Base-by-base conservation (phyloP, 1,140 invertebrate genomes). In the Zaprionus africanus region DNA sequence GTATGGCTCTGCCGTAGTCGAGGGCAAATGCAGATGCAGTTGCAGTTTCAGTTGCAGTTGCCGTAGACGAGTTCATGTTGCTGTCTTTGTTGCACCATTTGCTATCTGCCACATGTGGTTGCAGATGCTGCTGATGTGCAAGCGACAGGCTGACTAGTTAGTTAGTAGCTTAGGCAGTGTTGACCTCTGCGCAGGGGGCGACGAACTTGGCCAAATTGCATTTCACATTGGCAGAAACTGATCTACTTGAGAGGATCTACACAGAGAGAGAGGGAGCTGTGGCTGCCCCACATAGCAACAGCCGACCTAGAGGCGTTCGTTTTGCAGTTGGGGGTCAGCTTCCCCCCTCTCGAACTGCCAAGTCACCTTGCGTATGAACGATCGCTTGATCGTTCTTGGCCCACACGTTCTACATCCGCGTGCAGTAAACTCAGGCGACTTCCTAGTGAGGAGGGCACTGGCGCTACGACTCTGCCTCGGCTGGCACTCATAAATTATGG, bases 401-500 rank as follows among this genome's bases (percentile, higher is more conserved):
- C 73, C 43, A 63, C 67, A 70, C 67, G 74, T 83, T 87, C 77
- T 88, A 74, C 69, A 63, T 59, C 66, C 51, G 81, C 72, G 80
- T 78, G 68, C 83, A 84, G 78, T 87, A 84, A 87, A 84, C 84
- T 74, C 71, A 58, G 54, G 11, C 19, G 26, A 84, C 84, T 88
- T 88, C 84, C 84, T 88, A 81, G 74, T 87, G 81, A 79, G 60
- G 74, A 80, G 84, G 81, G 81, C 84, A 83, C 80, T 88, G 83
- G 83, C 84, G 84, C 84, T 87, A 80, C 75, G 74, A 38, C 36
- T 38, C 5, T 4, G 13, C 4, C 72, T 79, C 59, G 73, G 82
- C 66, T 86, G 63, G 81, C 84, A 88, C 81, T 84, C 81, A 90
- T 90, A 88, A 88, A 88, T 88, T 88, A 90, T 88, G 78, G 57